Base-by-base conservation (phyloP, 1,140 invertebrate species). In the Phortica variegata region DNA sequence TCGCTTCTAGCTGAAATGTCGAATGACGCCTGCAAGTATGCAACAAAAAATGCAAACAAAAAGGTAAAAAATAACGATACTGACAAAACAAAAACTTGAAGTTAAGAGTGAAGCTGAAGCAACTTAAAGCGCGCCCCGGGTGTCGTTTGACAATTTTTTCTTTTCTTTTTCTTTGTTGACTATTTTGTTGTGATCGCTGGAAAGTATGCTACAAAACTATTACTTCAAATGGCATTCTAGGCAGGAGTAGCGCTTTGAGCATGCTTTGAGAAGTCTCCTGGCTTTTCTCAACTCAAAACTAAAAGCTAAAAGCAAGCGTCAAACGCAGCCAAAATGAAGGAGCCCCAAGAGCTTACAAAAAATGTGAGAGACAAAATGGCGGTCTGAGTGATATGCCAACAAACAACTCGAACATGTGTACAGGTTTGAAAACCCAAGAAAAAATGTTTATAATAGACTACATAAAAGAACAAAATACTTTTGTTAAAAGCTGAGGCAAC, bases 1-100 rank as follows among this genome's bases (percentile, higher is more conserved):
- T 29, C 6, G 12, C 26, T 29, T 29, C 12, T 7, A 29, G 33
- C 16, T 34, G 12, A 34, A 34, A 34, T 34, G 33, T 34, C 33
- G 16, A 15, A 15, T 15, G 33, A 6, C 51, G 56, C 63, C 63
- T 57, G 43, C 58, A 66, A 63, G 63, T 63, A 60, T 63, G 63
- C 60, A 62, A 60, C 60, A 58, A 61, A 34, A 5, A 56, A 52
- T n/a, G 12, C 26, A 29, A 29, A 29, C 26, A 12, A 6, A 29
- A 6, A 29, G 12, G 43, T 52, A 48, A 56, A 33, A 38, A 43
- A 37, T n/a, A 13, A 43, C 31, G 41, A 48, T 6, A 44, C 16
- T 8, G 18, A 17, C 31, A 9, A 48, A 34, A 17, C 19, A 15
- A 31, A 12, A 16, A 17, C 20, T 23, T 39, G 36, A 37, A 34